Conservation (phyloP, 2,113 vertebrate species). For the Eretmochelys imbricata region DNA sequence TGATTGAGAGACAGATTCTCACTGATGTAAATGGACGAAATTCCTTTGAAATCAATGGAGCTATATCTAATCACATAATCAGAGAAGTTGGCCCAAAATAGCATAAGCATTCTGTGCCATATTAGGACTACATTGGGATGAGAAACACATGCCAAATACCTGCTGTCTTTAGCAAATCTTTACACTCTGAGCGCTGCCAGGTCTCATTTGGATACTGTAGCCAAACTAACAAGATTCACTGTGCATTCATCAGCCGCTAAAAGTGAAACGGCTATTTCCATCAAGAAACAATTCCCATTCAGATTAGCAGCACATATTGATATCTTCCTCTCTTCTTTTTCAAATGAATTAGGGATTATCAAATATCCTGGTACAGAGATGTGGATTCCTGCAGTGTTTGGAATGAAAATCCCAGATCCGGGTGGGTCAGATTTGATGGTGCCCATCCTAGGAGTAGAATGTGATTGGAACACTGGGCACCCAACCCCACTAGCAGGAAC, state of each 20-base stretch:
- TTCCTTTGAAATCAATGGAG: background rate
- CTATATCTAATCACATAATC: background rate
- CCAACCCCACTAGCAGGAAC: conserved; percentile 84
- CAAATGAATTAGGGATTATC: conserved; percentile 79
- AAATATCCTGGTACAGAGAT: conserved; percentile 78
- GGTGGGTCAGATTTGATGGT: conserved; percentile 86
- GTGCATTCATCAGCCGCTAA: background rate
- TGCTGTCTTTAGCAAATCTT: background rate
- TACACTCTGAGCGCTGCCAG: background rate
- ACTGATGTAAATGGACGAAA: background rate
- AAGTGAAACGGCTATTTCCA: background rate
- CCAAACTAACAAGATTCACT: background rate
- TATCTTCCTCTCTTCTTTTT: background rate
- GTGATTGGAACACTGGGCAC: conserved; percentile 75
- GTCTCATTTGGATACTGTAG: background rate
- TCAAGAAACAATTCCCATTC: background rate
- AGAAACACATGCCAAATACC: background rate
- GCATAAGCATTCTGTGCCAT: background rate
- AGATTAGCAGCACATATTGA: background rate
- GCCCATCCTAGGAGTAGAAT: conserved; percentile 86
- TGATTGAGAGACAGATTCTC: background rate
- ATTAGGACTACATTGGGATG: background rate
- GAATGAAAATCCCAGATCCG: conserved; percentile 90
- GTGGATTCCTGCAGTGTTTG: conserved; percentile 83
- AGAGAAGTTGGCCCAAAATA: background rate